These are phyloP conservation scores for Botia almorhae DNA, from an alignment of 2,797 vertebrate species.

Conservation along the genomic window DNA sequence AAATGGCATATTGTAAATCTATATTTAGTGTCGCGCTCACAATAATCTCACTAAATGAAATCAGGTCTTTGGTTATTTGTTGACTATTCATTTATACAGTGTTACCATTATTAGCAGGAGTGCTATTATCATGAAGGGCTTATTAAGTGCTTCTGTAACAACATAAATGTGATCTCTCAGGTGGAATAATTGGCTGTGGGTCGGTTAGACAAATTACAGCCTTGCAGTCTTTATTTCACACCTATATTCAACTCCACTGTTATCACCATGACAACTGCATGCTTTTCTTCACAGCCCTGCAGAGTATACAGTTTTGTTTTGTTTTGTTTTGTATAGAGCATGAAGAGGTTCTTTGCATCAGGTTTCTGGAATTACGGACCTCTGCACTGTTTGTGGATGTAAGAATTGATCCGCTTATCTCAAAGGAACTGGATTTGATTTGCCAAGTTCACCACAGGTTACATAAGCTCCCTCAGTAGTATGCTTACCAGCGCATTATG, in stretches of 20 bases:
- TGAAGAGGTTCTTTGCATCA: not conserved
- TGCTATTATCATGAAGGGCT: conserved; percentile 34
- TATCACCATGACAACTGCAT: conserved; percentile 64
- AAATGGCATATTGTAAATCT: not conserved
- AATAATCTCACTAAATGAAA: conserved; percentile 8
- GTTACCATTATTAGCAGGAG: conserved; percentile 19
- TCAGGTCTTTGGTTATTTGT: conserved; percentile 8
- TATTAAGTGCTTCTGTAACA: conserved; percentile 31
- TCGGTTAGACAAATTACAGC: conserved; percentile 48
- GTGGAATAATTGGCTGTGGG: conserved; percentile 9
- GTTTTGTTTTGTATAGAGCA: conserved; percentile 14
- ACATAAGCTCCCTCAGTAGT: conserved; percentile 27
- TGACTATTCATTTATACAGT: conserved; percentile 2
- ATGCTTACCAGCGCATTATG: not conserved
- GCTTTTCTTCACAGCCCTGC: conserved; percentile 12
- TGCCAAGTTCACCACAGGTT: conserved; percentile 52
- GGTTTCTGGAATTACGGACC: conserved; percentile 12
- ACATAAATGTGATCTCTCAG: conserved; percentile 18
- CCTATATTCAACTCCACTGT: conserved; percentile 56
- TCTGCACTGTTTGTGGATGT: not conserved
- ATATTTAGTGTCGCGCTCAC: not conserved
- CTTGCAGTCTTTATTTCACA: conserved; percentile 51
- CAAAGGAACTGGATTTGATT: conserved; percentile 38
- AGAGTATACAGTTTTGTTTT: conserved; percentile 30
- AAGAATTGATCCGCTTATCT: conserved; percentile 51